Evolutionary conservation across 2,113 vertebrate species (phyloP).

Genomic region (Otis tarda): DNA sequence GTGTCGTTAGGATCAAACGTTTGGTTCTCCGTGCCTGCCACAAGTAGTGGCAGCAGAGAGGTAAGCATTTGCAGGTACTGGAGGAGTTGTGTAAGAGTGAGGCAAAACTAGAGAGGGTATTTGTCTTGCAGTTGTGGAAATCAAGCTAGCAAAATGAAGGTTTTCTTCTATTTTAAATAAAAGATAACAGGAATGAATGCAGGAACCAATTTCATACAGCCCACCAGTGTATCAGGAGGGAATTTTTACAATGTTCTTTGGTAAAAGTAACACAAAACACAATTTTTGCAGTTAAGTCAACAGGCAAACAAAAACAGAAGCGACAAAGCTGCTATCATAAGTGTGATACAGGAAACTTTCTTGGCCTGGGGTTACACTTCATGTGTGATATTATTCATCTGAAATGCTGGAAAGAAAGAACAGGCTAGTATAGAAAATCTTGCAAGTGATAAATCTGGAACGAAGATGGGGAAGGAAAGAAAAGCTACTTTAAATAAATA

Average conservation of each 20-base stretch:
- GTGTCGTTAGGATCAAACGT: background rate
- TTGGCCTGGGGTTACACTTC: background rate
- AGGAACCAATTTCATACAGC: background rate
- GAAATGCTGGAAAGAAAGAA: slow-evolving; percentile 16
- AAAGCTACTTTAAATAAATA: background rate
- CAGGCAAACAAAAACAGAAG: background rate
- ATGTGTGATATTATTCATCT: background rate
- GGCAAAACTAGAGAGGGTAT: background rate
- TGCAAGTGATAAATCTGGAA: background rate
- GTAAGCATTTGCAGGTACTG: background rate
- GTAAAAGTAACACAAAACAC: background rate
- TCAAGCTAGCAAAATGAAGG: background rate
- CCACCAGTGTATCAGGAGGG: rapidly evolving
- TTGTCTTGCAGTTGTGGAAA: background rate
- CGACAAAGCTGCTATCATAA: background rate
- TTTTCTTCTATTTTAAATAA: slow-evolving; percentile 1
- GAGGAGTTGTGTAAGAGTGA: background rate
- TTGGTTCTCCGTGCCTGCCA: background rate
- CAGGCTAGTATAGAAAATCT: background rate
- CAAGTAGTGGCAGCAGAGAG: background rate
- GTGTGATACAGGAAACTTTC: background rate
- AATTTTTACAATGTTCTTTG: background rate
- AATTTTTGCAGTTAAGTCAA: background rate
- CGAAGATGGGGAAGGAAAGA: background rate
- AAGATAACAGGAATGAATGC: background rate